These are phyloP conservation scores for Cynopterus sphinx DNA, from an alignment of 2,797 vertebrate genomes.

Conservation along the genomic window DNA sequence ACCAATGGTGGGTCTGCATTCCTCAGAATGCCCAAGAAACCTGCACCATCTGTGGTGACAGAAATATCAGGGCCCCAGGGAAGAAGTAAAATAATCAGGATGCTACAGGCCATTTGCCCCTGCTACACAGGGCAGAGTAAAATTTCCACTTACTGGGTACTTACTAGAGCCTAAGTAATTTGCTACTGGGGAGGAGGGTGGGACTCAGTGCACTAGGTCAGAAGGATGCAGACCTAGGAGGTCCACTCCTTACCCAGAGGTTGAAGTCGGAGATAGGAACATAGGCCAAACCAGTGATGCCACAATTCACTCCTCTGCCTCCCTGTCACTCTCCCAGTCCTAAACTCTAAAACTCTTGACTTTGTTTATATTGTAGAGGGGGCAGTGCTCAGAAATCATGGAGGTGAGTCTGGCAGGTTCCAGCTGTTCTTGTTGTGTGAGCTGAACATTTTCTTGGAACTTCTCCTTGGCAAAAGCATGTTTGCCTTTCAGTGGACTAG, in stretches of 20 bases:
- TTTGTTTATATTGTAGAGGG: not conserved
- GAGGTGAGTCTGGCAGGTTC: slow-evolving; percentile 3
- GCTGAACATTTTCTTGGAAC: not conserved
- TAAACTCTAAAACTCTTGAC: slow-evolving; percentile 27
- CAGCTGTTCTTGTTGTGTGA: slow-evolving; percentile 5
- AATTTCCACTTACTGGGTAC: not conserved
- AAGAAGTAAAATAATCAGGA: not conserved
- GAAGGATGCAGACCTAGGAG: not conserved
- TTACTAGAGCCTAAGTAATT: not conserved
- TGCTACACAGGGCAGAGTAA: not conserved
- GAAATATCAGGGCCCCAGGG: not conserved
- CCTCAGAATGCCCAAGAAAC: not conserved
- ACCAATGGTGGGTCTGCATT: not conserved
- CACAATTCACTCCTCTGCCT: not conserved
- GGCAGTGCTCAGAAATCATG: slow-evolving; percentile 34
- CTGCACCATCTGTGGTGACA: not conserved
- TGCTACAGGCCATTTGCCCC: not conserved
- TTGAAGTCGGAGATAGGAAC: not conserved
- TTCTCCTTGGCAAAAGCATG: slow-evolving; percentile 2
- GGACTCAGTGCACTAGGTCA: not conserved
- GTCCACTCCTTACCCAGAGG: not conserved
- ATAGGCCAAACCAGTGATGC: not conserved
- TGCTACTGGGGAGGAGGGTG: not conserved
- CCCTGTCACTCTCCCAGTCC: not conserved
- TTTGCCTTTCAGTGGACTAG: not conserved